Conservation (phyloP, 2,888 invertebrate species). For the Dexiosoma caninum region DNA sequence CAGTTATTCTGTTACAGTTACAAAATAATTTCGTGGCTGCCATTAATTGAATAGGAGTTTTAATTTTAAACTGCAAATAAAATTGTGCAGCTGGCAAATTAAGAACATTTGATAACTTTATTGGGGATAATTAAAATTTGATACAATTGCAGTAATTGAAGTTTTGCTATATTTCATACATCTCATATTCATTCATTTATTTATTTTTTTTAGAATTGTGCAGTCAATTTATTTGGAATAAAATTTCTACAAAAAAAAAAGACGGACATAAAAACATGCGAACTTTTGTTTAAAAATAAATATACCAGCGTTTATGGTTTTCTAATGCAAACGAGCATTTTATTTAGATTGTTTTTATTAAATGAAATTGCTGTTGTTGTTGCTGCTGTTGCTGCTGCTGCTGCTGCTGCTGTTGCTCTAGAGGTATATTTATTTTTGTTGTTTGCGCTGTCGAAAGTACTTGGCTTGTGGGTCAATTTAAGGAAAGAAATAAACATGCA, state of each 20-base stretch:
- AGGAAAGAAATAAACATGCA: constrained; percentile 58
- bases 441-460: constrained; percentile 1
- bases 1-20: too few relatives aligned
- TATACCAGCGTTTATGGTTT: background rate
- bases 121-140: constrained; percentile 42
- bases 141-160: constrained; percentile 38
- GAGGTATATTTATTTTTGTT: background rate
- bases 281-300: background rate
- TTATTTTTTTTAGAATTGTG: background rate
- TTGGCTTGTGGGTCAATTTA: constrained; percentile 61
- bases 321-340: constrained; percentile 1
- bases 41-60: too few relatives aligned
- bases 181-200: background rate
- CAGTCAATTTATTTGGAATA: constrained; percentile 17
- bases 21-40: too few relatives aligned
- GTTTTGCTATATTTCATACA: background rate
- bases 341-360: constrained; percentile 40
- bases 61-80: background rate
- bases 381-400: constrained; percentile 11
- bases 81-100: constrained; percentile 37
- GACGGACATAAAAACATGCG: background rate
- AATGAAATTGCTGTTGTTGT: constrained; percentile 21
- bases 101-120: constrained; percentile 48
- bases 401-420: background rate
- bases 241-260: constrained; percentile 22